phyloP scores from a whole-genome alignment of 2,888 invertebrate species.

The Drosophila atripex region DNA sequence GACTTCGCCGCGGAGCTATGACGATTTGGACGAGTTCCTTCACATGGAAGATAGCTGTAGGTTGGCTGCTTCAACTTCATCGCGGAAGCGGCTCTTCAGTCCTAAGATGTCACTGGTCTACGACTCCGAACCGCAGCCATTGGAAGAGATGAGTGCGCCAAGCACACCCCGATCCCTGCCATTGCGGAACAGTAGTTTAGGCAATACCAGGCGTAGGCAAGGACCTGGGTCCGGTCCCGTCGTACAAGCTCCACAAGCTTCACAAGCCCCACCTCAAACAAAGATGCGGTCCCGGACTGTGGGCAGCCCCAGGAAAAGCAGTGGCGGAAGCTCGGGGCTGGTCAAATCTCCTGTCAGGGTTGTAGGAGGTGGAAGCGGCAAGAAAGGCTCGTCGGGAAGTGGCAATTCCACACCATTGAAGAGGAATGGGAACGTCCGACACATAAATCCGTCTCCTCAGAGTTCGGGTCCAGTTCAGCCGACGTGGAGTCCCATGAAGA shows the following conservation, averaged over 20 bases:
- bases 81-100: constrained; percentile 57
- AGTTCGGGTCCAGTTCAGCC: neutral
- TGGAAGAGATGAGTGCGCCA: constrained; percentile 11
- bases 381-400: neutral
- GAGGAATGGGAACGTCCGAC: constrained; percentile 10
- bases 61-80: constrained; percentile 1
- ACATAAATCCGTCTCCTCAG: neutral
- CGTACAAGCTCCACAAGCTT: neutral
- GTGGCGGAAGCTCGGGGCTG: neutral
- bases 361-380: neutral
- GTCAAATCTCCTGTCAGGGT: neutral
- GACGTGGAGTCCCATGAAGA: neutral
- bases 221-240: neutral
- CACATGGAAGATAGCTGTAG: neutral
- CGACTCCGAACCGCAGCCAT: constrained; percentile 20
- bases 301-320: neutral
- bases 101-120: constrained; percentile 6
- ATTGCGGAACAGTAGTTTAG: constrained; percentile 28
- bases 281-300: neutral
- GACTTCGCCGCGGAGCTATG: constrained; percentile 20
- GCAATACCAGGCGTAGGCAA: constrained; percentile 18
- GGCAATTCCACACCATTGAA: neutral
- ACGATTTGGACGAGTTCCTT: constrained; percentile 4
- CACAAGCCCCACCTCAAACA: neutral
- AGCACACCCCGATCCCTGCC: constrained; percentile 42